Conservation (phyloP, 2,113 vertebrate species). For the Protobothrops mucrosquamatus region DNA sequence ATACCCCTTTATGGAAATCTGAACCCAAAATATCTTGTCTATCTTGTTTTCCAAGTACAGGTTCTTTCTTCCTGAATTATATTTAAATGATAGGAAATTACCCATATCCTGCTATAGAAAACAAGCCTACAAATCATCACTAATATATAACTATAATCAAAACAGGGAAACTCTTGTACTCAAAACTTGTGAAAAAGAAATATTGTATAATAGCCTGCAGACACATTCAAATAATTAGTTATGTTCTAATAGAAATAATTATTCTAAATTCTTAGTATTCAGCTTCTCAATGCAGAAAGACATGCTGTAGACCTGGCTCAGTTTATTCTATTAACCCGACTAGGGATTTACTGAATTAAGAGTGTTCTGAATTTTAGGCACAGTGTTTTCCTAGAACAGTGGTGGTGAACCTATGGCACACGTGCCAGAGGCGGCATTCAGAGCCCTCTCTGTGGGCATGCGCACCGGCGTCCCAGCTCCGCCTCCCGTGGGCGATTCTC, state of each 20-base stretch:
- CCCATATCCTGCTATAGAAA: not conserved
- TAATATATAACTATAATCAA: not conserved
- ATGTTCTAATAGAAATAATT: slow-evolving; percentile 1
- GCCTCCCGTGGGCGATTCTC: too few species aligned
- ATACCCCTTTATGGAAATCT: not conserved
- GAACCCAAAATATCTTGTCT: not conserved
- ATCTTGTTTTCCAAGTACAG: not conserved
- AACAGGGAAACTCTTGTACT: not conserved
- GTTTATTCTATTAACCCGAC: slow-evolving; percentile 15
- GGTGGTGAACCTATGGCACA: too few species aligned
- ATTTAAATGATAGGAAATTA: not conserved
- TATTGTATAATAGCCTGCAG: not conserved
- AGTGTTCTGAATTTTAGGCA: slow-evolving; percentile 41
- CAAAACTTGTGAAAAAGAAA: not conserved
- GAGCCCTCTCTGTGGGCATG: too few species aligned
- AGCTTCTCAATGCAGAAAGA: slow-evolving; percentile 15
- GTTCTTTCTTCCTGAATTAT: not conserved
- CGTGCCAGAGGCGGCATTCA: too few species aligned
- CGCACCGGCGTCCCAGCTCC: too few species aligned
- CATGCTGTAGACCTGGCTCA: slow-evolving; percentile 5
- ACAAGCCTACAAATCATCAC: not conserved
- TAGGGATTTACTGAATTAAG: slow-evolving; percentile 35
- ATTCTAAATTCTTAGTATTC: not conserved
- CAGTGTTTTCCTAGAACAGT: slow-evolving; percentile 10
- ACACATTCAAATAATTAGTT: not conserved